Base-by-base conservation (phyloP, 2,888 invertebrate species). In the Sacculina carcini region DNA sequence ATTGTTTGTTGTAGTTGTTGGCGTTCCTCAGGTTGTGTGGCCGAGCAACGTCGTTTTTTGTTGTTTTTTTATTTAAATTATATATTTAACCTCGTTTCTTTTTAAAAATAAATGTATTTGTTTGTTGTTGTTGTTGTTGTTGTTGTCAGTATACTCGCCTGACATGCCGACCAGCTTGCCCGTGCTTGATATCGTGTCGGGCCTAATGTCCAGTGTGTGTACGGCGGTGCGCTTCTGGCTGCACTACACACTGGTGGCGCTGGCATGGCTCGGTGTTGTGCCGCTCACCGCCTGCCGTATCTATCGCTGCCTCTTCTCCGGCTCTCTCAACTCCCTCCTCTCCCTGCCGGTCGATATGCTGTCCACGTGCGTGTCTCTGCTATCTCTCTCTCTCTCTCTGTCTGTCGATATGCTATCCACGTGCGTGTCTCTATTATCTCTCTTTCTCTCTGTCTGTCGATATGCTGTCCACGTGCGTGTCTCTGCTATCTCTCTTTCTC, bases 111-210 rank as follows among this genome's bases (percentile, higher is more conserved):
- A 14, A 14, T 14, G 38, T 34, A 19, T 5, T 32, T 40, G 24
- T 10, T 21, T 19, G 19, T 21, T 19, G 34, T 31, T 6, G 10
- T 14, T n/a, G 14, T 12, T 19, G 32, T 21, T 28, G 48, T 52
- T 34, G 34, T 9, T 60, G 62, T 7, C 61, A 71, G 71, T 98
- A 60, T 98, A 98, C 68, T 89, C 94, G n/a, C 89, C 94, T 28
- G 96, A 98, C 65, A 98, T 98, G 98, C 98, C 98, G n/a, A 77
- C 92, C 55, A 74, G 94, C 54, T 69, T 98, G 60, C 98, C 98
- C 0, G 70, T 98, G 29, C 76, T 78, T 57, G 96, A 96, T 66
- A 82, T 98, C 9, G 74, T 89, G 1, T 81, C 82, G 44, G 98
- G 98, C 2, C 68, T 94, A 48, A 70, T 89, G 51, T 77, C 81